A percentile compares a stretch with the other conserved stretches of the same genome.
phyloP scores from a whole-genome alignment of 2,113 vertebrate genomes.

The Procapra przewalskii region DNA sequence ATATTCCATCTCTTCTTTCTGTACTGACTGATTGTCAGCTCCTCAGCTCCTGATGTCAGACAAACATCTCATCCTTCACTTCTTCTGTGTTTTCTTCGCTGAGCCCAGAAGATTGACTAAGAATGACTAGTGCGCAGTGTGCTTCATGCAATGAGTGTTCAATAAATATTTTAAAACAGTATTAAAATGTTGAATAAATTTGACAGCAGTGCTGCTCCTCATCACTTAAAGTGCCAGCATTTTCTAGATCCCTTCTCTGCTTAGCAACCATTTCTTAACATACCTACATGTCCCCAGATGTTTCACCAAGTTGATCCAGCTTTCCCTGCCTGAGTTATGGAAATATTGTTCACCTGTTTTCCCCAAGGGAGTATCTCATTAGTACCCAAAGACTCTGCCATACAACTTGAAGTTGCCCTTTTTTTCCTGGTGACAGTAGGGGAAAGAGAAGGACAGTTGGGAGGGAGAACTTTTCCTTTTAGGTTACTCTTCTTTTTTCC shows the following conservation, averaged over 20 bases:
- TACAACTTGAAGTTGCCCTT: not conserved
- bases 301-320: not conserved
- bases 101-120: constrained; percentile 35
- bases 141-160: constrained; percentile 3
- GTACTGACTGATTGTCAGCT: not conserved
- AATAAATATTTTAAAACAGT: constrained; percentile 65
- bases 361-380: not conserved
- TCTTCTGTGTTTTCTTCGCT: constrained; percentile 21
- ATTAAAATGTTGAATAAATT: constrained; percentile 47
- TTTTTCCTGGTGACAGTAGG: not conserved
- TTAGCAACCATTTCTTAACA: constrained; percentile 39
- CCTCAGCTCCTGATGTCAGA: not conserved
- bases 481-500: not conserved
- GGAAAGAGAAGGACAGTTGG: not conserved
- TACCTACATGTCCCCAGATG: not conserved
- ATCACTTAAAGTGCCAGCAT: constrained; percentile 19
- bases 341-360: not conserved
- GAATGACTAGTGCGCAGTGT: not conserved
- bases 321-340: not conserved
- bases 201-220: constrained; percentile 34
- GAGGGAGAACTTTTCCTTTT: not conserved
- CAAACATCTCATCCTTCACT: constrained; percentile 8
- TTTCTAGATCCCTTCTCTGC: constrained; percentile 28
- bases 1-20: not conserved
- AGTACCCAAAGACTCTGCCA: not conserved